Base-by-base conservation (phyloP, 1,140 invertebrate species). In the Plodia interpunctella region DNA sequence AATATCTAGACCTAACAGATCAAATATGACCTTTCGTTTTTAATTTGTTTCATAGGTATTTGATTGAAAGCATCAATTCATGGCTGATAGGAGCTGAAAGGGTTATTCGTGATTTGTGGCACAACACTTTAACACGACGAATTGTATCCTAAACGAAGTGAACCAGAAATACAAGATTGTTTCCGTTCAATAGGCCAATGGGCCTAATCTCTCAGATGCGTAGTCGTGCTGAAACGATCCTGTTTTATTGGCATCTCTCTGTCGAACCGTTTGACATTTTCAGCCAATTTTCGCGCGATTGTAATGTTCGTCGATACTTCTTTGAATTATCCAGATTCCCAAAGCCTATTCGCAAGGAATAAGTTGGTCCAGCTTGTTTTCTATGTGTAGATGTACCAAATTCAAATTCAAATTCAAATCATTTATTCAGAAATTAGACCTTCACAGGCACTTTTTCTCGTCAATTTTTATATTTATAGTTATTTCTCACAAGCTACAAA, bases 131-230 rank as follows among this genome's bases (percentile, higher is more conserved):
- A 72, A 67, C 56, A 57, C 49, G 64, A 72, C 59, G 67, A 62
- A 82, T 80, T 70, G 61, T 70, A 80, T 78, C 72, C 63, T 68
- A 59, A 32, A 11, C 10, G 68, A 82, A 86, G 76, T 78, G 80
- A 81, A 74, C 66, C 79, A 82, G 78, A 84, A 84, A 83, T 78
- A 86, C 83, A 88, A 86, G 83, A 84, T 86, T 85, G 82, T 82
- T 85, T 86, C 83, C 85, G 82, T 81, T 76, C 85, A 80, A 88
- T 86, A 83, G 80, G 71, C 77, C 76, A 80, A 88, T 86, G 82
- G 80, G 71, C 77, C 76, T 84, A 84, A 87, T 81, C 80, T 75
- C 76, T 80, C 82, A 81, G 76, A 78, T 82, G 83, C 76, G 77
- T 80, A 87, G 78, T 82, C 83, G 81, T 86, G 81, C 80, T 72